Evolutionary conservation across 2,797 vertebrate species (phyloP), one percentile per base, ranked within the genome.

Genomic region (Vultur gryphus): DNA sequence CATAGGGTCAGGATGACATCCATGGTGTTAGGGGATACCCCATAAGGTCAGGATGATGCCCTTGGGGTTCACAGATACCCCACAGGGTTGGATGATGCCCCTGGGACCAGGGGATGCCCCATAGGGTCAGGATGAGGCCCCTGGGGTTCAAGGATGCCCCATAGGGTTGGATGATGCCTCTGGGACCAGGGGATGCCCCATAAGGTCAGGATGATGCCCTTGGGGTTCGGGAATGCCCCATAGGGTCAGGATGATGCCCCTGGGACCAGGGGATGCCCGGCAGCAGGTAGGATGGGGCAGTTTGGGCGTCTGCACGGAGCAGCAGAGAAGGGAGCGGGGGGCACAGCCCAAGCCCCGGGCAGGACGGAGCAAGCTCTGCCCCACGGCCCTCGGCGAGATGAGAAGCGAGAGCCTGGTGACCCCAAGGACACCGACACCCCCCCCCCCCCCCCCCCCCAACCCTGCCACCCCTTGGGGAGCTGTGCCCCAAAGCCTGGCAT

Each of bases 381-480:
- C 29, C 35, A 37, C 5, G 2, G 25, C 31, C 19, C 28, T 24
- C 0, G 0, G n/a, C 3, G 5, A 64, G 52, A 57, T 25, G 28
- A 67, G 39, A 79, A 25, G 24, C 0, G 0, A 65, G 24, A 70
- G 3, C 29, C 39, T 4, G n/a, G 13, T 6, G 41, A 55, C 24
- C 16, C 31, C 1, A 3, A 43, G 23, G 9, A 58, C 57, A 44
- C 37, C 1, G 0, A 19, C 16, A 37, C 1, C 7, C 35, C 44
- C 48, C 16, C 7, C n/a, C n/a, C 37, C 37, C 37, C 37, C 57
- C 12, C 16, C 39, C 19, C 17, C 8, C 4, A 39, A 13, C 7
- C 7, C 57, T 73, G 28, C 28, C 51, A 16, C 24, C 9, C 52
- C 11, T 4, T 2, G 13, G 20, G 48, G 15, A 39, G 15, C 39